Evolutionary conservation across 1,140 invertebrate genomes (phyloP), one percentile per base, ranked within the genome.

Genomic region (Mya arenaria): DNA sequence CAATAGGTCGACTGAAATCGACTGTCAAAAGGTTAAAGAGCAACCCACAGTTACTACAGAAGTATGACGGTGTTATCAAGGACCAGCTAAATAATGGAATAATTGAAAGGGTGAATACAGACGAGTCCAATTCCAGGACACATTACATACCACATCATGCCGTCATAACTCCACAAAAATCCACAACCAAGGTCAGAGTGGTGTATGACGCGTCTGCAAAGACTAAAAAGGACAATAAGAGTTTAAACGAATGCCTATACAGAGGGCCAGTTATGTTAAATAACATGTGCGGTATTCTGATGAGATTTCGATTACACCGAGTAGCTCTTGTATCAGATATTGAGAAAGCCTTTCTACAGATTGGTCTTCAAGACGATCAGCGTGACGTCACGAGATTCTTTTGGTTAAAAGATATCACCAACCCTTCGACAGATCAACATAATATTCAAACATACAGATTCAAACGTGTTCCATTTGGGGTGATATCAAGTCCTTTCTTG

Each of bases 31-130:
- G 55, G n/a, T 17, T 83, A 25, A 34, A 77, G n/a, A 58, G 48
- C 17, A 69, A 68, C 25, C 73, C 73, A 3, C 65, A 83, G 15
- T n/a, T 77, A 17, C 19, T 83, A 32, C 36, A 62, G 34, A 63
- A 77, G 32, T 83, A 77, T 63, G 63, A 83, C 63, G 32, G n/a
- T 8, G 55, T 60, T 2, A 83, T 77, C n/a, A 17, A 77, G 41
- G 66, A 71, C 32, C 78, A 81, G 55, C 15, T 71, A 19, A 17
- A 81, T 1, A 81, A 44, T 36, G 81, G 39, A 17, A 75, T 69
- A 13, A 55, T 52, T 69, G 56, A 60, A 60, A 60, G 30, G 23
- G 56, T 60, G 23, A 28, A 60, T 13, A 60, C n/a, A 8, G 30
- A 23, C 30, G n/a, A 19, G 19, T 23, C 19, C 30, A 28, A 60